Conservation (phyloP, 1,140 invertebrate species). For the Rhizoglyphus robini region DNA sequence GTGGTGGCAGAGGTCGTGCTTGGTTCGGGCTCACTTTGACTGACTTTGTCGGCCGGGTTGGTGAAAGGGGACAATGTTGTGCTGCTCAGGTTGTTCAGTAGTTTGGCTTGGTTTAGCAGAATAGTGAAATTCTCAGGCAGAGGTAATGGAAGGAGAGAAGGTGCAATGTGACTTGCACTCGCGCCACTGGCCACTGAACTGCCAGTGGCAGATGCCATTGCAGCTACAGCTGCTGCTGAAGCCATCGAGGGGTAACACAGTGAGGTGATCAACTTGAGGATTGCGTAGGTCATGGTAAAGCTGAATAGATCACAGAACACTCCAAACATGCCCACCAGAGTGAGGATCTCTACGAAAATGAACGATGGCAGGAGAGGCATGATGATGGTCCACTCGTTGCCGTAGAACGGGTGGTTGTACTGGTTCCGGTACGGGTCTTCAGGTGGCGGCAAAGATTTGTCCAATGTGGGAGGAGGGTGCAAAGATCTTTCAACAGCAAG, state of each 20-base stretch:
- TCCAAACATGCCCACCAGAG: conserved; percentile 7
- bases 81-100: not conserved
- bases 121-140: not conserved
- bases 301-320: conserved; percentile 14
- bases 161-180: not conserved
- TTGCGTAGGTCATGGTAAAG: conserved; percentile 14
- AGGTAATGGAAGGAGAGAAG: not conserved
- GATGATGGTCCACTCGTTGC: not conserved
- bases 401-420: not conserved
- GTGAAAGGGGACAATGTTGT: not conserved
- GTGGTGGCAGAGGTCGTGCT: not conserved
- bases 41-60: not conserved
- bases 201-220: not conserved
- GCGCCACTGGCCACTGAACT: not conserved
- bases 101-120: not conserved
- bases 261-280: conserved; percentile 7
- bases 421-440: not conserved
- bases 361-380: conserved; percentile 4
- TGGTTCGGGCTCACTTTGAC: not conserved
- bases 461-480: not conserved
- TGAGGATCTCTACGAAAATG: conserved; percentile 7
- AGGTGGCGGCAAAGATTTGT: not conserved
- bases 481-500: not conserved
- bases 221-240: conserved; percentile 1
- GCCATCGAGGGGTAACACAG: conserved; percentile 16